Base-by-base conservation (phyloP, 2,888 invertebrate species). In the Pandemis cinnamomeana region DNA sequence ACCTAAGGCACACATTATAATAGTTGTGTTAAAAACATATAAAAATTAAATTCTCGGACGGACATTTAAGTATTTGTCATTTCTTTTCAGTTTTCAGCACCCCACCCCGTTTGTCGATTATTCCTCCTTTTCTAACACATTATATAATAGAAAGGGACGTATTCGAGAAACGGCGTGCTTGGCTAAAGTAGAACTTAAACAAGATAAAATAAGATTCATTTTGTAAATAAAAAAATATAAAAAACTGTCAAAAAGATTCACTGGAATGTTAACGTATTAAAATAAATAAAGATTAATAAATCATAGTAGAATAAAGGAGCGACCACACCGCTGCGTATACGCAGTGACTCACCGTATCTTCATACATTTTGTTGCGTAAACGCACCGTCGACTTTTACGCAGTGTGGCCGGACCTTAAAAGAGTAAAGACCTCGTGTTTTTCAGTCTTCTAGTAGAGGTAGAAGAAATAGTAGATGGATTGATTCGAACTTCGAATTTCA, bases 1-100 rank as follows among this genome's bases (percentile, higher is more conserved):
- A 74, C 15, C 70, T 53, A 73, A 74, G 70, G 70, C 74, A 74
- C 74, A 71, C 73, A 74, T 66, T 20, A 53, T 15, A 53, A 69
- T 41, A 58, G 11, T 60, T 42, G 13, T 41, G 2, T 20, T 71
- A 74, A 11, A 73, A 67, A 71, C 13, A 46, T 62, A 53, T 20
- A 60, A 73, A 72, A 60, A 44, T 27, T 48, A 53, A 44, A 51
- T 53, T 72, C 61, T 41, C 71, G 74, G 74, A 74, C 74, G 74
- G 70, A 67, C 42, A 48, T 48, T 68, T 63, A 62, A 68, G 64
- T 68, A 44, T 66, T 41, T 67, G 51, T 53, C 51, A 10, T 67
- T 20, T n/a, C 4, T 36, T 44, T 44, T 10, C 5, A 5, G 5
- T 7, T 15, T 5, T 61, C 11, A 46, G 46, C 46, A 10, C 10